Conservation (phyloP, 1,140 invertebrate genomes). For the Vanessa atalanta region DNA sequence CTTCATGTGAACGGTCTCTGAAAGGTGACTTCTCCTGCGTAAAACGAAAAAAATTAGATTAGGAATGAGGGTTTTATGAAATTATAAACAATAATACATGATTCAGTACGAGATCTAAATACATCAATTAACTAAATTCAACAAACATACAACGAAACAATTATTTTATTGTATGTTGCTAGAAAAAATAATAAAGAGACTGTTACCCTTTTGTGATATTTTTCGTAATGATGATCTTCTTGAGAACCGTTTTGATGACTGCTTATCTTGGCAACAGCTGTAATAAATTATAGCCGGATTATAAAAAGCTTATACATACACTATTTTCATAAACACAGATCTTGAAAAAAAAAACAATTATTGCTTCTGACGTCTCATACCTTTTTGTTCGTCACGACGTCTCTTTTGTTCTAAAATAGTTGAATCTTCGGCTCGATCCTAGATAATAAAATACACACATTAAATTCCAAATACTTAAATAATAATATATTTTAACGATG, state of each 20-base stretch:
- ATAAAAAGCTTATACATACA: background rate
- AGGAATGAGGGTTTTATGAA: background rate
- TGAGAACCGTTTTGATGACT: constrained; percentile 79
- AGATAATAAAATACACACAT: constrained; percentile 26
- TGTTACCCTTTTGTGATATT: constrained; percentile 78
- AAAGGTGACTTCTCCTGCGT: constrained; percentile 87
- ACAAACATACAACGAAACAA: too few relatives aligned
- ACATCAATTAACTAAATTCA: too few relatives aligned
- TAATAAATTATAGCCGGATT: constrained; percentile 24
- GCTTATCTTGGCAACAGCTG: constrained; percentile 65
- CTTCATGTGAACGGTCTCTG: constrained; percentile 85
- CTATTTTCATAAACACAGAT: too few relatives aligned
- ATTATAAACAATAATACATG: background rate
- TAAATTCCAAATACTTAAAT: too few relatives aligned
- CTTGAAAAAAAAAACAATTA: background rate
- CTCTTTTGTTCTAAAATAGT: constrained; percentile 85
- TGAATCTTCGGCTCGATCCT: constrained; percentile 87
- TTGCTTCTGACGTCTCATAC: constrained; percentile 59
- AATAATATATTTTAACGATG: too few relatives aligned
- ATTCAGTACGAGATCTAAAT: too few relatives aligned
- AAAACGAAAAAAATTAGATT: constrained; percentile 27
- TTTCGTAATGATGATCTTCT: constrained; percentile 79
- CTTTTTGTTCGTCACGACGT: constrained; percentile 88
- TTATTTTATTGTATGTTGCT: too few relatives aligned
- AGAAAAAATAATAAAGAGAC: too few relatives aligned